Evolutionary conservation across 2,888 invertebrate genomes (phyloP).

Genomic region (Cheilosia pagana): DNA sequence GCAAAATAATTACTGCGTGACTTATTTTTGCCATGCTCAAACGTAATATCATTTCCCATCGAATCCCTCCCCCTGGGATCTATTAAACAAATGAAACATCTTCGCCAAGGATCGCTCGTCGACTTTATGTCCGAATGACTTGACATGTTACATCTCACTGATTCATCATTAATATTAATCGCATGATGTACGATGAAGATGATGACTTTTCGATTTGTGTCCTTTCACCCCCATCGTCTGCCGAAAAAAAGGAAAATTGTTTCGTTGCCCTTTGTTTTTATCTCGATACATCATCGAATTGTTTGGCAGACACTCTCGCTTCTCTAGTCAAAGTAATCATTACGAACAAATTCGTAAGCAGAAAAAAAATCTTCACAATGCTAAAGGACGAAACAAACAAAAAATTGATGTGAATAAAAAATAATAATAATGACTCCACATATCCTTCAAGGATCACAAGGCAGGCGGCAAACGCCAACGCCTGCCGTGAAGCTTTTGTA

Average conservation of each 20-base stretch:
- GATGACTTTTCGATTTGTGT: slow-evolving; percentile 42
- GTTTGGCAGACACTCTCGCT: slow-evolving; percentile 5
- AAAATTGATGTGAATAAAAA: slow-evolving; percentile 60
- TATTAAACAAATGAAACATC: slow-evolving; percentile 73
- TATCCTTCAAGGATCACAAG: slow-evolving; percentile 61
- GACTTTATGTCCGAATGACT: slow-evolving; percentile 68
- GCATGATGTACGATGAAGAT: slow-evolving; percentile 58
- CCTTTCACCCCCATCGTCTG: neutral
- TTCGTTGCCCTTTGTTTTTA: slow-evolving; percentile 46
- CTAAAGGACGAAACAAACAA: slow-evolving; percentile 22
- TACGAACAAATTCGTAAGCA: slow-evolving; percentile 24
- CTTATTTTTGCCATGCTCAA: slow-evolving; percentile 25
- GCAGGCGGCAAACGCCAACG: slow-evolving; percentile 23
- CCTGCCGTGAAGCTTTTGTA: slow-evolving; percentile 34
- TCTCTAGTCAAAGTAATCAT: slow-evolving; percentile 56
- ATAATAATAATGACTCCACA: slow-evolving; percentile 65
- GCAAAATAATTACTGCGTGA: slow-evolving; percentile 52
- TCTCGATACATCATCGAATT: slow-evolving; percentile 55
- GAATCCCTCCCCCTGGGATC: slow-evolving; percentile 47
- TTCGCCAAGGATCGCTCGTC: slow-evolving; percentile 60
- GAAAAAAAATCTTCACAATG: slow-evolving; percentile 25
- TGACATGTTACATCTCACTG: slow-evolving; percentile 47
- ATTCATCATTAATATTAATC: slow-evolving; percentile 73
- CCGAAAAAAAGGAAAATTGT: slow-evolving; percentile 28
- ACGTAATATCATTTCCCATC: slow-evolving; percentile 24